Evolutionary conservation across 2,797 vertebrate species (phyloP).

Genomic region (Poeciliopsis paucimaculata): DNA sequence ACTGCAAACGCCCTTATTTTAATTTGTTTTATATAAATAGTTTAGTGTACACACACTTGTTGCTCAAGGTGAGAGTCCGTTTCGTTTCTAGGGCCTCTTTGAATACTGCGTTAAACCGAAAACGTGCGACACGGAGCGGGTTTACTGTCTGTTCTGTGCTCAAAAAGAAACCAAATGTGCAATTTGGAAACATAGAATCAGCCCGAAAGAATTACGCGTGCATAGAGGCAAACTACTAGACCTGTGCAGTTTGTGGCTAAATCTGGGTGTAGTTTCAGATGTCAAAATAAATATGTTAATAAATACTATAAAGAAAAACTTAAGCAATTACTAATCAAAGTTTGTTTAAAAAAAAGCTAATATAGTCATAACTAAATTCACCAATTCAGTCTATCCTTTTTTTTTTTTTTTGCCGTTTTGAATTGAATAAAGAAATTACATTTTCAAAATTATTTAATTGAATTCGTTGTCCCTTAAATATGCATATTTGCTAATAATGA

Average conservation of each 20-base stretch:
- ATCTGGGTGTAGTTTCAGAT: neutral
- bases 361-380: neutral
- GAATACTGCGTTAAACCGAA: neutral
- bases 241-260: neutral
- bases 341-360: neutral
- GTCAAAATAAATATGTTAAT: neutral
- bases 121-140: neutral
- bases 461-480: neutral
- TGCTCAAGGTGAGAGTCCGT: slow-evolving; percentile 22
- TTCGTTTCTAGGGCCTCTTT: slow-evolving; percentile 14
- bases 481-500: neutral
- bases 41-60: slow-evolving; percentile 21
- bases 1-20: slow-evolving; percentile 37
- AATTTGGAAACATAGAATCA: neutral
- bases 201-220: neutral
- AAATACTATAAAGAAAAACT: neutral
- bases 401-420: neutral
- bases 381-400: neutral
- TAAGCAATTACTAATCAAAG: neutral
- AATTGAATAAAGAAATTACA: neutral
- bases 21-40: slow-evolving; percentile 57
- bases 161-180: neutral
- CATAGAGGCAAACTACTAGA: neutral
- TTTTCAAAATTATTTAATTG: neutral
- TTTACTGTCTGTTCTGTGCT: neutral